phyloP scores from a whole-genome alignment of 2,113 vertebrate genomes.

The Myrmecophaga tridactyla region DNA sequence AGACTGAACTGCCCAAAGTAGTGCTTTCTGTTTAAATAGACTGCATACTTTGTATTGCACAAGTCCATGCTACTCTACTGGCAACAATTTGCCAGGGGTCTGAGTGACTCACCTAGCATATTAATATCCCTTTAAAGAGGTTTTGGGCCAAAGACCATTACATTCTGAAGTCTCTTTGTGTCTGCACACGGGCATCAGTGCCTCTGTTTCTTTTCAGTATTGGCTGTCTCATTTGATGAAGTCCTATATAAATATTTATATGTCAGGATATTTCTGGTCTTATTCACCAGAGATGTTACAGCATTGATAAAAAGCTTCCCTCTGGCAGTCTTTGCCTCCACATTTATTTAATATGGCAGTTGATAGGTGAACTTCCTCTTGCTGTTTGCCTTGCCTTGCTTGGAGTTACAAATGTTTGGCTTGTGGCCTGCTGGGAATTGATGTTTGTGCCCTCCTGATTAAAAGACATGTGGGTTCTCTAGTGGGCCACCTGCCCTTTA shows the following conservation, averaged over 20 bases:
- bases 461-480: conserved; percentile 39
- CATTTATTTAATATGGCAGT: conserved; percentile 71
- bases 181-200: background rate
- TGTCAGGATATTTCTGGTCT: conserved; percentile 70
- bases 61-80: conserved; percentile 27
- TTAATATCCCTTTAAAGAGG: conserved; percentile 32
- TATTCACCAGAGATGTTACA: conserved; percentile 64
- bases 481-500: background rate
- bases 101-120: background rate
- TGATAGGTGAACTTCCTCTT: conserved; percentile 72
- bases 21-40: conserved; percentile 25
- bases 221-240: conserved; percentile 74
- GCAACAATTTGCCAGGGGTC: conserved; percentile 31
- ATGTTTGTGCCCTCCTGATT: conserved; percentile 37
- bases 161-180: conserved; percentile 36
- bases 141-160: conserved; percentile 34
- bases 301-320: conserved; percentile 63
- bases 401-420: conserved; percentile 53
- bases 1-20: conserved; percentile 15
- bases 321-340: conserved; percentile 63
- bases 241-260: conserved; percentile 69
- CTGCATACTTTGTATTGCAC: background rate
- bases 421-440: conserved; percentile 31
- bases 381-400: conserved; percentile 62
- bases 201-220: conserved; percentile 64